Evolutionary conservation across 2,113 vertebrate genomes (phyloP).

Genomic region (Reinhardtius hippoglossoides): DNA sequence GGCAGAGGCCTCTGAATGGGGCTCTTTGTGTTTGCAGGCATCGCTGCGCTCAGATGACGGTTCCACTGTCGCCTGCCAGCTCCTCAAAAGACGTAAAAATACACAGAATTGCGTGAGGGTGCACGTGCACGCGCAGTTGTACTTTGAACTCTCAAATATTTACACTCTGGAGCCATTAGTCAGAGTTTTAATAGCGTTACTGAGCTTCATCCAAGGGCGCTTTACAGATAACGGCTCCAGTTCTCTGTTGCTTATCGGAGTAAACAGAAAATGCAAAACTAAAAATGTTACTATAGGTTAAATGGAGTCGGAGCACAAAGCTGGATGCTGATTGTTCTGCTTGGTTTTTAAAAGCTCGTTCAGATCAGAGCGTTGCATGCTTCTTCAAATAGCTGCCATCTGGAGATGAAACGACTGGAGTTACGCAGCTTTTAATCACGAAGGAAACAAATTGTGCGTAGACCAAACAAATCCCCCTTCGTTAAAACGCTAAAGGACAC

Average conservation of each 20-base stretch:
- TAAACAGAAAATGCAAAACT: constrained; percentile 9
- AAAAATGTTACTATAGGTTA: neutral
- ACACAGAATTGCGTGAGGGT: constrained; percentile 5
- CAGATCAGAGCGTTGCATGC: constrained; percentile 56
- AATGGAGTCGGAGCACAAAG: neutral
- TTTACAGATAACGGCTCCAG: constrained; percentile 1
- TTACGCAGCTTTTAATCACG: constrained; percentile 51
- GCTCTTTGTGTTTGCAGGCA: constrained; percentile 66
- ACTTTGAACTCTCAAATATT: neutral
- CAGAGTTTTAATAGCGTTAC: neutral
- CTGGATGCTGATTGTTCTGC: constrained; percentile 25
- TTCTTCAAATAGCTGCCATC: constrained; percentile 65
- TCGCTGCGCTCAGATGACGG: constrained; percentile 44
- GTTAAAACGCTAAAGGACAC: constrained; percentile 14
- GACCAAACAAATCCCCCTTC: constrained; percentile 53
- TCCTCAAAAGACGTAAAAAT: constrained; percentile 25
- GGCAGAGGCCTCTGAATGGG: constrained; percentile 60
- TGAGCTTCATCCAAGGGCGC: neutral
- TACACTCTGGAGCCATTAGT: neutral
- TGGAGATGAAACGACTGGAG: constrained; percentile 64
- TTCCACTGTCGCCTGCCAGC: constrained; percentile 34
- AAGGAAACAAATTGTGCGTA: constrained; percentile 44
- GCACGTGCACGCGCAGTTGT: neutral
- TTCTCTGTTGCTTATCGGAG: neutral
- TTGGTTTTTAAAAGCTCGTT: constrained; percentile 38